Conservation (phyloP, 2,888 invertebrate species). For the Sphaeridia pumilis region DNA sequence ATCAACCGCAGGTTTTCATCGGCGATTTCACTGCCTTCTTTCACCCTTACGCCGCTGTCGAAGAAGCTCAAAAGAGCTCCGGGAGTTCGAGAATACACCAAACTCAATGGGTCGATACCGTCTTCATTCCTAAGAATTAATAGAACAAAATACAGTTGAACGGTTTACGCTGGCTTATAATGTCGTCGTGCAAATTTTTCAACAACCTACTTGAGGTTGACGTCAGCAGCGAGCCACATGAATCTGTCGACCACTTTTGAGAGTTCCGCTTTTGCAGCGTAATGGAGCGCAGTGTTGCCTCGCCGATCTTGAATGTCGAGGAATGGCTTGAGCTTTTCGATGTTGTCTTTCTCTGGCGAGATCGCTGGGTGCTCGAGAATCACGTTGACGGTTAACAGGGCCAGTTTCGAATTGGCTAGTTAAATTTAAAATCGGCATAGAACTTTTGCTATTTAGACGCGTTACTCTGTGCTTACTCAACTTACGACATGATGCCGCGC, state of each 20-base stretch:
- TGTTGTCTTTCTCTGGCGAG: not conserved
- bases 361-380: conserved; percentile 3
- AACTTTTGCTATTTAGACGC: not conserved
- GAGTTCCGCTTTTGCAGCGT: conserved; percentile 11
- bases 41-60: not conserved
- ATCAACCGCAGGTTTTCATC: conserved; percentile 13
- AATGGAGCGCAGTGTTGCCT: conserved; percentile 8
- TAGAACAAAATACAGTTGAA: not conserved
- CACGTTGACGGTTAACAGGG: conserved; percentile 2
- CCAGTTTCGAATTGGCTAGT: conserved; percentile 7
- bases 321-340: not conserved
- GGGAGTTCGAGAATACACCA: conserved; percentile 3
- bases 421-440: not conserved
- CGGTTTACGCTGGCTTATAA: not conserved
- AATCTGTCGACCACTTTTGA: conserved; percentile 6
- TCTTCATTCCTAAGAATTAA: conserved; percentile 1
- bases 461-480: not conserved
- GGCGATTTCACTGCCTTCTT: conserved; percentile 7
- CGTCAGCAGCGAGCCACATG: conserved; percentile 9
- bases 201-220: conserved; percentile 5
- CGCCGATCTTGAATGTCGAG: conserved; percentile 5
- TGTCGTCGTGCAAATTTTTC: not conserved
- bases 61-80: conserved; percentile 8
- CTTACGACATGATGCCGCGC: conserved; percentile 7
- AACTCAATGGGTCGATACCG: conserved; percentile 4